Base-by-base conservation (phyloP, 2,113 vertebrate genomes). In the Callospermophilus lateralis region DNA sequence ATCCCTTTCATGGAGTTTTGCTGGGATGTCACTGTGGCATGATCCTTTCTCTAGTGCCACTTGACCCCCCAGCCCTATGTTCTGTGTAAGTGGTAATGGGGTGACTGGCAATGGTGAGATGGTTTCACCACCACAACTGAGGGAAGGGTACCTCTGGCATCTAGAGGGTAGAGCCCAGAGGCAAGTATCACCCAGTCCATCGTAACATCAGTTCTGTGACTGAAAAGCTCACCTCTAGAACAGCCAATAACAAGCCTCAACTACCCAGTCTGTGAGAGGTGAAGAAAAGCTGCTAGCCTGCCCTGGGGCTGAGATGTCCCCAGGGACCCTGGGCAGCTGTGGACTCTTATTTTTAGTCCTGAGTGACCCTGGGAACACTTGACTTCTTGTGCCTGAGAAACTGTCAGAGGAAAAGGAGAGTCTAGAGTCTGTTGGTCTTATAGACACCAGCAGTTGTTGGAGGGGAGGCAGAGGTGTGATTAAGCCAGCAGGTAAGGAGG, bases 351-450 rank as follows among this genome's bases (percentile, higher is more conserved):
- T 95, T 89, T 93, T 96, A 95, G 94, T 48, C 84, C 58, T 34
- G 39, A 90, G 86, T 7, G 1, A 93, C 89, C 94, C 89, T 97
- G 83, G 79, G 80, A 92, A 92, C 39, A 4, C 76, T 84, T 37
- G 68, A 39, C 85, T 96, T 70, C 79, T 95, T 32, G 19, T 72
- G 84, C 61, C 70, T 93, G 95, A 92, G 93, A 97, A 96, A 97
- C 45, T 32, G 76, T 42, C 42, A 42, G 42, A 42, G 65, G 53
- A 61, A 90, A 90, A 51, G 37, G 7, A 28, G 48, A 53, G 34
- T 86, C 68, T 78, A 5, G 39, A 22, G 42, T 16, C 89, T 80
- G 32, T 32, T 34, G 72, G 63, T 63, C 45, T n/a, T n/a, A n/a
- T n/a, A n/a, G n/a, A n/a, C n/a, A n/a, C n/a, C n/a, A n/a, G n/a